Conservation (phyloP, 35 echinoderm and acorn worm genomes). For the Anneissia japonica region DNA sequence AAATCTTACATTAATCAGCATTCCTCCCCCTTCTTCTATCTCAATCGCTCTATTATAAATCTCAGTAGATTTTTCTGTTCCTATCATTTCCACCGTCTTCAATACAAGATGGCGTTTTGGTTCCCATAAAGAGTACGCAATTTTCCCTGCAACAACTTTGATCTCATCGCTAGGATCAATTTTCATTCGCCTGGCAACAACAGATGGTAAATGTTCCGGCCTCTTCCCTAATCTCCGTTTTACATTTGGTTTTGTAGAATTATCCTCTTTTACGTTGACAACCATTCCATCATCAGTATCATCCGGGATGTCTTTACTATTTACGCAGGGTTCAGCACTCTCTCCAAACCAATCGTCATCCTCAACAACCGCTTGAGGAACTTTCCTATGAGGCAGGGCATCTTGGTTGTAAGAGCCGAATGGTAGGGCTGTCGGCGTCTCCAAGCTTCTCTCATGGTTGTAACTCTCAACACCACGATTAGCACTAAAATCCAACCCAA, state of each 20-base stretch:
- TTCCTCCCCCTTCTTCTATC: conserved; percentile 68
- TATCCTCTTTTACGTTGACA: neutral
- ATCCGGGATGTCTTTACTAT: conserved; percentile 8
- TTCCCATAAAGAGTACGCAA: conserved; percentile 76
- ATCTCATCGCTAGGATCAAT: conserved; percentile 21
- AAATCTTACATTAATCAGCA: conserved; percentile 76
- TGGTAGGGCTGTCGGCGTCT: conserved; percentile 9
- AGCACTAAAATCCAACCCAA: conserved; percentile 44
- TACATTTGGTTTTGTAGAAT: neutral
- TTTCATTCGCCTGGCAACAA: conserved; percentile 32
- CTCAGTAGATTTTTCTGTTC: conserved; percentile 50
- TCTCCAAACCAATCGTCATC: conserved; percentile 61
- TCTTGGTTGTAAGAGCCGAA: conserved; percentile 2
- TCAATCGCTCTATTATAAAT: conserved; percentile 55
- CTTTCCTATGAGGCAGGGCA: neutral
- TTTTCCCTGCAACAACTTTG: conserved; percentile 70
- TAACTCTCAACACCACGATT: conserved; percentile 75
- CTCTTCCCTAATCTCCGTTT: conserved; percentile 40
- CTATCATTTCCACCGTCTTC: conserved; percentile 62
- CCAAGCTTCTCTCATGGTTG: conserved; percentile 24
- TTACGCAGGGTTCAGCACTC: neutral
- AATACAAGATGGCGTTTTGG: conserved; percentile 64
- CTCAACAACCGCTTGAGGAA: conserved; percentile 14
- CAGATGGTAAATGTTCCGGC: neutral
- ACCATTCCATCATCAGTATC: conserved; percentile 1